Evolutionary conservation across 2,797 vertebrate species (phyloP).

Genomic region (Lindbergichthys nudifrons): DNA sequence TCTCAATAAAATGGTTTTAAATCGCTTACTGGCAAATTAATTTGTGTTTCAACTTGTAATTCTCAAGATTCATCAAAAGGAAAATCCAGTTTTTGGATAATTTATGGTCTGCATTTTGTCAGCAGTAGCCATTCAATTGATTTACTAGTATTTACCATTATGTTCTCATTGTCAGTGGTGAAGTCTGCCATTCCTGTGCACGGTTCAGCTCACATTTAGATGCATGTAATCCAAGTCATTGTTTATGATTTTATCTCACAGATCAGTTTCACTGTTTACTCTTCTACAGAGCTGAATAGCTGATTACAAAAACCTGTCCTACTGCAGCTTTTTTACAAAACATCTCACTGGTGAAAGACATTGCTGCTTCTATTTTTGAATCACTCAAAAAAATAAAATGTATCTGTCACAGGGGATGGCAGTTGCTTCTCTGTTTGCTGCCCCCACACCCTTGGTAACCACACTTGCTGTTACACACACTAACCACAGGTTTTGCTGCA

Average conservation of each 20-base stretch:
- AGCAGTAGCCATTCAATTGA: not conserved
- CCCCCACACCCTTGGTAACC: not conserved
- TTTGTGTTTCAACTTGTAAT: not conserved
- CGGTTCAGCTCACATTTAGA: not conserved
- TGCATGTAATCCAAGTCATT: not conserved
- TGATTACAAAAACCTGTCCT: not conserved
- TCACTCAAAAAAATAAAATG: not conserved
- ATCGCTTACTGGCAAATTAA: not conserved
- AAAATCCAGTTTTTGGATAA: not conserved
- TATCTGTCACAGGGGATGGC: not conserved
- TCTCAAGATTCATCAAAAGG: not conserved
- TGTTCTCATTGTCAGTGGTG: not conserved
- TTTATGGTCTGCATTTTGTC: not conserved
- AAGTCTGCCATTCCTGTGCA: not conserved
- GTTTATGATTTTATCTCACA: not conserved
- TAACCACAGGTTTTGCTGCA: not conserved
- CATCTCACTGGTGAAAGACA: not conserved
- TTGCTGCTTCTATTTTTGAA: not conserved
- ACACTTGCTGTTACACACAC: not conserved
- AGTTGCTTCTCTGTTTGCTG: not conserved
- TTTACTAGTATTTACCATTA: not conserved
- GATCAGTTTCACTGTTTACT: not conserved
- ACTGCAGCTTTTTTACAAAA: not conserved
- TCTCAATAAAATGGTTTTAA: not conserved
- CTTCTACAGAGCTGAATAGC: not conserved